A percentile compares a stretch with the other conserved stretches of the same genome.
These are phyloP conservation scores for Eriosoma lanigerum DNA, from an alignment of 1,140 invertebrate genomes.

Conservation along the genomic window DNA sequence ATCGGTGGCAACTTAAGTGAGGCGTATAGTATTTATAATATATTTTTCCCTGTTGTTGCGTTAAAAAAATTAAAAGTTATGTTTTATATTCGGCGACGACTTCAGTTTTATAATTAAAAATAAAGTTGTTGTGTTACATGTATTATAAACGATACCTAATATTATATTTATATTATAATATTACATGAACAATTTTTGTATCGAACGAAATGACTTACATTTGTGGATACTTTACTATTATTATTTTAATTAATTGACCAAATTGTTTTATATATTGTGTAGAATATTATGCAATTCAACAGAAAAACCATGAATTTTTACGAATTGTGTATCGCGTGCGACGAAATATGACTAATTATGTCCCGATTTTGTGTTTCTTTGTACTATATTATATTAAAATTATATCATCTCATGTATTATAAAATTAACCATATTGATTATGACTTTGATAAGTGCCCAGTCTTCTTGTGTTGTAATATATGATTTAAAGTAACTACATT, in stretches of 20 bases:
- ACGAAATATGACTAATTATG: neutral
- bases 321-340: neutral
- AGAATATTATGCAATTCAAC: slow-evolving; percentile 3
- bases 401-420: neutral
- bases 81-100: neutral
- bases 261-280: slow-evolving; percentile 10
- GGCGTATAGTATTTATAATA: neutral
- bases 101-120: neutral
- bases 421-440: neutral
- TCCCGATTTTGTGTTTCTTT: neutral
- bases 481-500: neutral
- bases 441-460: slow-evolving; percentile 17
- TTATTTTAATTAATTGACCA: slow-evolving; percentile 14
- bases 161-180: neutral
- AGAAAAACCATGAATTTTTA: neutral
- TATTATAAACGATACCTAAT: neutral
- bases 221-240: neutral
- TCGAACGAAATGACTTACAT: neutral
- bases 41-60: neutral
- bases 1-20: no score
- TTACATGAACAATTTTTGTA: slow-evolving; percentile 34
- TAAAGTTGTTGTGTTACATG: slow-evolving; percentile 23
- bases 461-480: slow-evolving; percentile 34
- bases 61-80: neutral
- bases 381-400: neutral